These are phyloP conservation scores for Dendrocincla tyrannina DNA, from an alignment of 2,797 vertebrate species.

Conservation along the genomic window DNA sequence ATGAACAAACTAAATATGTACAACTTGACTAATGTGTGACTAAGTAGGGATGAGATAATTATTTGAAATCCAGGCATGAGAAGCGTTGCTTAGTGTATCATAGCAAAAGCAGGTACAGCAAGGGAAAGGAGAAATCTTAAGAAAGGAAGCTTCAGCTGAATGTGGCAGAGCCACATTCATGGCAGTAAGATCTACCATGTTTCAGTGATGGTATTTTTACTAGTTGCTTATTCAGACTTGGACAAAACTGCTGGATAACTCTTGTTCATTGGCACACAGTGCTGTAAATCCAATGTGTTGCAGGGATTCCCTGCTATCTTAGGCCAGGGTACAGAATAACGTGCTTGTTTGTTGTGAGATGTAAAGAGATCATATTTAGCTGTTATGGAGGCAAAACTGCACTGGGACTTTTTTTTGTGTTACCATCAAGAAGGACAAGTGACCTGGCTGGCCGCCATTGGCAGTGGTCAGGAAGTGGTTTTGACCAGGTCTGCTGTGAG, in stretches of 20 bases:
- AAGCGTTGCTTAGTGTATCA: background rate
- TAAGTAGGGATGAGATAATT: background rate
- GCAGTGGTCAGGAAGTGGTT: background rate
- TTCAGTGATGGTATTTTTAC: background rate
- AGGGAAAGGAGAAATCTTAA: background rate
- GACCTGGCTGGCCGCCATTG: background rate
- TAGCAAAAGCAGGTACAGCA: background rate
- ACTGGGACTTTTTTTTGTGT: background rate
- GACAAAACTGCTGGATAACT: background rate
- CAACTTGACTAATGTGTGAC: slow-evolving; percentile 22
- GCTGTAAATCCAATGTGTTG: background rate
- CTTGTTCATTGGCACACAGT: background rate
- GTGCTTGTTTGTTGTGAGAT: background rate
- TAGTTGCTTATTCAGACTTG: background rate
- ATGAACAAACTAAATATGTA: slow-evolving; percentile 42
- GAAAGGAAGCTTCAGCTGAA: background rate
- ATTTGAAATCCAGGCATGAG: slow-evolving; percentile 3
- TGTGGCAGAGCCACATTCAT: background rate
- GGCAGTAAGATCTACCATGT: background rate
- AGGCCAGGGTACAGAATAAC: background rate
- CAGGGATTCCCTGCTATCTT: background rate
- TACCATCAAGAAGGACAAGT: background rate
- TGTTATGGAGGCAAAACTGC: background rate
- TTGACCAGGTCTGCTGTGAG: background rate
- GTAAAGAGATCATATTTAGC: background rate